These are phyloP conservation scores for Setipinna tenuifilis DNA, from an alignment of 2,797 vertebrate species.

Conservation along the genomic window DNA sequence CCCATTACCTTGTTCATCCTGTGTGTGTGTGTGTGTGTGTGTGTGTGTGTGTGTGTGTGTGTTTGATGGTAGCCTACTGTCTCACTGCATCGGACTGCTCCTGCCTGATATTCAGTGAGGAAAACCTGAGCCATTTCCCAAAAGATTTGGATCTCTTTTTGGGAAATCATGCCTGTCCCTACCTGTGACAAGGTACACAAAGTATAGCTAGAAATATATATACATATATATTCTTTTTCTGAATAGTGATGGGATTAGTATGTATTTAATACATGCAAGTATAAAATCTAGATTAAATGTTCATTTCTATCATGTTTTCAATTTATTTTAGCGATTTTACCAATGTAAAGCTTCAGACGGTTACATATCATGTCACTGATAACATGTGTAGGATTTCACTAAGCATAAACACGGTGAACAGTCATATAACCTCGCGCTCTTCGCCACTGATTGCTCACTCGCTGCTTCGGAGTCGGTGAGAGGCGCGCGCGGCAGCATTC, in stretches of 20 bases:
- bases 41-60: conserved; percentile 34
- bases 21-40: background rate
- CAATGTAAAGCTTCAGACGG: background rate
- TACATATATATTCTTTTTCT: background rate
- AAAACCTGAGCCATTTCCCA: background rate
- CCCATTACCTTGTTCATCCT: background rate
- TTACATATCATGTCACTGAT: background rate
- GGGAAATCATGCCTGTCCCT: background rate
- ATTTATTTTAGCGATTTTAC: background rate
- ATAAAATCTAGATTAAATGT: background rate
- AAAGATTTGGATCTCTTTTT: background rate
- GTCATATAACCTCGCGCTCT: background rate
- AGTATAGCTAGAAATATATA: too few relatives aligned
- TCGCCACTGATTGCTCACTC: background rate
- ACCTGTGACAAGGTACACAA: background rate
- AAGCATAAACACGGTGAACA: background rate
- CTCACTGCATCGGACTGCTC: background rate
- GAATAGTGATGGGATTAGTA: background rate
- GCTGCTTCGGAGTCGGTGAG: conserved; percentile 39
- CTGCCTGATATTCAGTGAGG: background rate
- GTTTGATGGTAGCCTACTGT: conserved; percentile 33
- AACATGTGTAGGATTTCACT: background rate
- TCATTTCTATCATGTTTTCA: background rate
- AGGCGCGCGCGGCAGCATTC: conserved; percentile 39
- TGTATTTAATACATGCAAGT: background rate